These are phyloP conservation scores for Corvus moneduloides DNA, from an alignment of 2,113 vertebrate species.

Conservation along the genomic window DNA sequence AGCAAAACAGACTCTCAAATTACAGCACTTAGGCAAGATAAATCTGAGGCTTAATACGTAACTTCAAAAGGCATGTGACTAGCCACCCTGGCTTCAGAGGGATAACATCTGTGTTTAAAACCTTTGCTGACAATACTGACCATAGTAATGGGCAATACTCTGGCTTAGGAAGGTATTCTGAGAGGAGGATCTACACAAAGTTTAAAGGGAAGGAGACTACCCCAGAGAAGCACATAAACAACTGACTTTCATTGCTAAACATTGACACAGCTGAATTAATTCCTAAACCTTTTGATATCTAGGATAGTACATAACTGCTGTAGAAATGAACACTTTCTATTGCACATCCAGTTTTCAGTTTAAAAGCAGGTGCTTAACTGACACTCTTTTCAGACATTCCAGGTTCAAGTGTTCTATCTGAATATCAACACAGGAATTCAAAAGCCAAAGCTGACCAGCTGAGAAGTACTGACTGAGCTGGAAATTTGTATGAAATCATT, in stretches of 20 bases:
- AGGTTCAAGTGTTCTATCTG: background rate
- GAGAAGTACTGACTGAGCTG: background rate
- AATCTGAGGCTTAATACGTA: background rate
- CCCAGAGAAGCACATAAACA: background rate
- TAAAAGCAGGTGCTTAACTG: background rate
- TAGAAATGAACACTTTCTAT: background rate
- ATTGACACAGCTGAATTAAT: background rate
- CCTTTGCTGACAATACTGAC: background rate
- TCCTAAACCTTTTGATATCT: background rate
- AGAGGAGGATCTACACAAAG: background rate
- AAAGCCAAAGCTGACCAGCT: background rate
- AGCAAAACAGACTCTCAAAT: constrained; percentile 42
- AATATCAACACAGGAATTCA: background rate
- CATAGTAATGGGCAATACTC: background rate
- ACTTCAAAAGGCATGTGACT: constrained; percentile 43
- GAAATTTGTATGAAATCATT: background rate
- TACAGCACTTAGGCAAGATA: constrained; percentile 21
- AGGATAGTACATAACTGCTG: background rate
- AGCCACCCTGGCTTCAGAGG: background rate
- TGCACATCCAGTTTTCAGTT: background rate
- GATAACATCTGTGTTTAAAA: background rate
- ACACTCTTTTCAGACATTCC: background rate
- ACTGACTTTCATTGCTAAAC: background rate
- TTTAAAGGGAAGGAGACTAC: background rate
- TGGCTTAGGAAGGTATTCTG: background rate